phyloP scores from a whole-genome alignment of 2,888 invertebrate genomes.

The Epicampocera succincta region DNA sequence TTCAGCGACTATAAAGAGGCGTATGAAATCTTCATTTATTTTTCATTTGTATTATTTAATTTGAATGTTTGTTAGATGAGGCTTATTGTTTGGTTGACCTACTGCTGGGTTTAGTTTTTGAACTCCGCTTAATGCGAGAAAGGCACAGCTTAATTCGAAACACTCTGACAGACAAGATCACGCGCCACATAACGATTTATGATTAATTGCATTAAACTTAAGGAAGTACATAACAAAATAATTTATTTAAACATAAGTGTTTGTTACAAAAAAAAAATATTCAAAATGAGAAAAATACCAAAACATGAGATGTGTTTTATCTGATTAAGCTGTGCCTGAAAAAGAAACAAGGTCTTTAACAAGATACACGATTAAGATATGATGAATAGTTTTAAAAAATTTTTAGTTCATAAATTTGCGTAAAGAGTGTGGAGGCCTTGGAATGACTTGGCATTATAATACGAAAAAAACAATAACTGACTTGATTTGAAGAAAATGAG shows the following conservation, averaged over 20 bases:
- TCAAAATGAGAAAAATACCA: constrained; percentile 1
- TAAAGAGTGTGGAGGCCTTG: constrained; percentile 22
- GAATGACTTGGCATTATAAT: constrained; percentile 36
- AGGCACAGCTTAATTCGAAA: constrained; percentile 64
- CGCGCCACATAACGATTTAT: constrained; percentile 66
- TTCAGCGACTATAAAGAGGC: constrained; percentile 61
- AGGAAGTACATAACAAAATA: constrained; percentile 25
- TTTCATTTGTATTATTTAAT: constrained; percentile 56
- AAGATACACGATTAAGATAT: constrained; percentile 55
- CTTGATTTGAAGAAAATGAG: not conserved
- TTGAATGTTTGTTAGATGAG: constrained; percentile 46
- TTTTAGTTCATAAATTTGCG: constrained; percentile 36
- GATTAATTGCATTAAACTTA: constrained; percentile 61
- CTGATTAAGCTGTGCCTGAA: constrained; percentile 50
- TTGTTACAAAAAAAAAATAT: not conserved
- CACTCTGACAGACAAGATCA: constrained; percentile 64
- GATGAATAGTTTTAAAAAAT: constrained; percentile 16
- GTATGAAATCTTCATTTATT: constrained; percentile 69
- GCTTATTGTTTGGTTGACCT: constrained; percentile 52
- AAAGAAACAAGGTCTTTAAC: constrained; percentile 32
- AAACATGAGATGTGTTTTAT: constrained; percentile 10
- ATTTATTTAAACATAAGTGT: too few species aligned
- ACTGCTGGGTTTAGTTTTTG: constrained; percentile 62
- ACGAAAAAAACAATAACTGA: not conserved
- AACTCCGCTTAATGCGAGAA: constrained; percentile 28